Conservation (phyloP, 2,888 invertebrate genomes). For the Plebejus melissa region DNA sequence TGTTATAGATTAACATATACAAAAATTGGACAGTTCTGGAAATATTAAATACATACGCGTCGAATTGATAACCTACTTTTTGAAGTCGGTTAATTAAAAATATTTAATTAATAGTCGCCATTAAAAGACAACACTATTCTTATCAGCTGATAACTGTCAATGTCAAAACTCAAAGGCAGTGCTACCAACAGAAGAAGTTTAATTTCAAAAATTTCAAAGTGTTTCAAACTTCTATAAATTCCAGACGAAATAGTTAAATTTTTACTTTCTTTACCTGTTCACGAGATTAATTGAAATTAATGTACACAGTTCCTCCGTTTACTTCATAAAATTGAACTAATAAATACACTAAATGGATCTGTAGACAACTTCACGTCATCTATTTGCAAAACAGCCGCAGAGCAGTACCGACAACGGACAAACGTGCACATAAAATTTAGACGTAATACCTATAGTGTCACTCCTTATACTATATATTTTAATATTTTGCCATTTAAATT, state of each 20-base stretch:
- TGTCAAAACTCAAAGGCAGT: slow-evolving; percentile 42
- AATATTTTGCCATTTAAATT: slow-evolving; percentile 65
- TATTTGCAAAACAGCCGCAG: slow-evolving; percentile 68
- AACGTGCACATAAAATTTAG: slow-evolving; percentile 76
- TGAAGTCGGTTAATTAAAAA: too few relatives aligned
- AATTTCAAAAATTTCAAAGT: neutral
- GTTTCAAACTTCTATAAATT: neutral
- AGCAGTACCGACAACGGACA: slow-evolving; percentile 73
- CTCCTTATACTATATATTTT: slow-evolving; percentile 66
- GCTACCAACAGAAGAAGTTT: slow-evolving; percentile 49
- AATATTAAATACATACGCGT: too few relatives aligned
- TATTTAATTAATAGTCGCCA: neutral
- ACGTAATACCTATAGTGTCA: slow-evolving; percentile 73
- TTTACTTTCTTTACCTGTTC: neutral
- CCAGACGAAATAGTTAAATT: neutral
- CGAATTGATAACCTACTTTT: too few relatives aligned
- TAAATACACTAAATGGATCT: slow-evolving; percentile 30
- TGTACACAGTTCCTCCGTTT: neutral
- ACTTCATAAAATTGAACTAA: neutral
- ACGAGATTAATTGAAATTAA: neutral
- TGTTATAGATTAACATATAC: too few relatives aligned
- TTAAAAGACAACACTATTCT: slow-evolving; percentile 47
- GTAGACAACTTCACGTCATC: slow-evolving; percentile 60
- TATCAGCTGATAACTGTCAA: slow-evolving; percentile 74
- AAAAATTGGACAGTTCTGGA: too few relatives aligned